Evolutionary conservation across 2,113 vertebrate genomes (phyloP), one percentile per base, ranked within the genome.

Genomic region (Ciconia maguari): DNA sequence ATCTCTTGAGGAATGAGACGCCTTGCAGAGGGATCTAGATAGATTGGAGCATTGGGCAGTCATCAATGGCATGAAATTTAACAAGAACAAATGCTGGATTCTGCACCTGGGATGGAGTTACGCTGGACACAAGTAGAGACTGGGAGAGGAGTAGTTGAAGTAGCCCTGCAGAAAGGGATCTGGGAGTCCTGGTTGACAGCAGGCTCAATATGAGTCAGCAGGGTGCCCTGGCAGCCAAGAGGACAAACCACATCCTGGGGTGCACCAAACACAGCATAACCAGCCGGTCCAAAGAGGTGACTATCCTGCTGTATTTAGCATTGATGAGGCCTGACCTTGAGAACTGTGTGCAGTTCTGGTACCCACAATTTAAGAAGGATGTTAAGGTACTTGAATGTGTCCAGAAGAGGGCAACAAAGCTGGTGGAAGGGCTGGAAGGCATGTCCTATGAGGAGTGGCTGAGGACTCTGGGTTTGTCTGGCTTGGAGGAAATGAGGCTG

Each of bases 81-180:
- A 25, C 26, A 44, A 30, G 10, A 20, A 6, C 16, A 36, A 36
- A 8, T 30, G 25, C 8, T 2, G 1, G 15, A 84, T 72, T 72
- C 32, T 30, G 20, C 32, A 62, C 7, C 38, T 52, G 12, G 25
- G 32, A 44, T 4, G 5, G 26, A 52, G 16, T 44, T 54, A 44
- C 4, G 2, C 16, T 4, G 6, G 20, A 24, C 7, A n/a, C 7
- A 44, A 44, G 46, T n/a, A 17, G 4, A 24, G 10, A 49, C 2
- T 49, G 54, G 44, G 18, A 83, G n/a, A 49, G 11, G 18, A 26
- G 42, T 27, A 13, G 16, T n/a, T 70, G 80, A 4, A 49, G 1
- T 10, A 34, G n/a, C 21, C 29, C 42, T 55, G 32, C 32, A 66
- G 58, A 44, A 36, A 36, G 11, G 18, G 6, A 46, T 30, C 19